Evolutionary conservation across 2,797 vertebrate genomes (phyloP).

Genomic region (Galago senegalensis): DNA sequence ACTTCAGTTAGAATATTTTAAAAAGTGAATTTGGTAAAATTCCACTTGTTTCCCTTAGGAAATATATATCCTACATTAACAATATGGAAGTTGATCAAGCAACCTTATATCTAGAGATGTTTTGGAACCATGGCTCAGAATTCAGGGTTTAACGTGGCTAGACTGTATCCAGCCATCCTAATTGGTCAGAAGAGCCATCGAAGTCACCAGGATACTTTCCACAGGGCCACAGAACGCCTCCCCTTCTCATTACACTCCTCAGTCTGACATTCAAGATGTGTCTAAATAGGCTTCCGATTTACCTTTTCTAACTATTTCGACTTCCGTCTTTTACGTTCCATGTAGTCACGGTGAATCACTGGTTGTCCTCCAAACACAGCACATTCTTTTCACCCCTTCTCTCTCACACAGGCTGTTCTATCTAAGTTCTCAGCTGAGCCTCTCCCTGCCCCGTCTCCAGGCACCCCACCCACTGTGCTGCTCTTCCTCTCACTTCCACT

Average conservation of each 20-base stretch:
- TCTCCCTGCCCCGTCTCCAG: not conserved
- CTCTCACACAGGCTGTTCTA: not conserved
- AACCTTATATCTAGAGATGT: constrained; percentile 3
- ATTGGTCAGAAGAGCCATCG: not conserved
- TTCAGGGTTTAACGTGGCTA: not conserved
- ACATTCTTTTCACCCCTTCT: not conserved
- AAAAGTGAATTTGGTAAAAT: constrained; percentile 84
- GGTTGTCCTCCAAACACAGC: not conserved
- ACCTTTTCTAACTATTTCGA: constrained; percentile 1
- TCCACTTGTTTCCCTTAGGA: constrained; percentile 73
- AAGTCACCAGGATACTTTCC: not conserved
- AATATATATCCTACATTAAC: not conserved
- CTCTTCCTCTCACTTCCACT: not conserved
- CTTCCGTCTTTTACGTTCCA: not conserved
- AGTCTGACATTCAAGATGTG: not conserved
- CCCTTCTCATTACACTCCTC: not conserved
- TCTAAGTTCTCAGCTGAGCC: not conserved
- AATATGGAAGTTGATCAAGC: constrained; percentile 7
- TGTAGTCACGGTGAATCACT: not conserved
- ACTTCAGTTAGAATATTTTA: constrained; percentile 75
- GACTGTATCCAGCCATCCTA: not conserved
- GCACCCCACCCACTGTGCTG: no score
- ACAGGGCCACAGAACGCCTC: not conserved
- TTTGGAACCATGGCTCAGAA: not conserved
- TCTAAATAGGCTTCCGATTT: constrained; percentile 28